Base-by-base conservation (phyloP, 2,797 vertebrate genomes). In the Kryptolebias ocellatus region DNA sequence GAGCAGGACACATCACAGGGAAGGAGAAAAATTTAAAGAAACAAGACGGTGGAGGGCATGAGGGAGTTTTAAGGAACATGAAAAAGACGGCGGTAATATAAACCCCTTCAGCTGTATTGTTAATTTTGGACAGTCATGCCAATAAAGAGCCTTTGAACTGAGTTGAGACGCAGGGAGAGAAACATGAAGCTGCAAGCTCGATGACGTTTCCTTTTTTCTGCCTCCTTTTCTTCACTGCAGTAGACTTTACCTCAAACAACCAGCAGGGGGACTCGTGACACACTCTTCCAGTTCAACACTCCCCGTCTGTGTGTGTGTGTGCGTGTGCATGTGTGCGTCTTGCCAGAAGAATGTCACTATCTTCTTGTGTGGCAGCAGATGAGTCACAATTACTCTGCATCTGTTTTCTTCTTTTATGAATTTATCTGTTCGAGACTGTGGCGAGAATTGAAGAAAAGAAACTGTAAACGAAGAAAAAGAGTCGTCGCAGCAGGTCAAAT, bases 121-220 rank as follows among this genome's bases (percentile, higher is more conserved):
- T 92, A 87, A 92, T 92, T 90, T 85, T 79, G 80, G 83, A 76
- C 79, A 76, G 89, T 89, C 86, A 88, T 88, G 85, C 86, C 87
- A 87, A 87, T 91, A 85, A 90, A 83, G 83, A 83, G 63, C 63
- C 88, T 92, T 92, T 92, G 89, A 91, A 89, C 88, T 86, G 85
- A 76, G 72, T n/a, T 83, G 76, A 67, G 80, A 70, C 52, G 52
- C 70, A 70, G 42, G 53, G 69, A 56, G 70, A 51, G 28, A 39
- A 52, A 65, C 69, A 29, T 11, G 59, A 64, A 70, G 57, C 46
- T 11, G 52, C 1, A 1, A 83, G 49, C 52, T 39, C 14, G 37
- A 78, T 81, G 79, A 89, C 83, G 67, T 79, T 58, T 66, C 83
- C 56, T 39, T 15, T 77, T 34, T 18, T 52, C 55, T 31, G 45